A percentile compares a stretch with the other conserved stretches of the same genome.
These are phyloP conservation scores for Iselma pallidipennis DNA, from an alignment of 2,888 invertebrate genomes.

Conservation along the genomic window DNA sequence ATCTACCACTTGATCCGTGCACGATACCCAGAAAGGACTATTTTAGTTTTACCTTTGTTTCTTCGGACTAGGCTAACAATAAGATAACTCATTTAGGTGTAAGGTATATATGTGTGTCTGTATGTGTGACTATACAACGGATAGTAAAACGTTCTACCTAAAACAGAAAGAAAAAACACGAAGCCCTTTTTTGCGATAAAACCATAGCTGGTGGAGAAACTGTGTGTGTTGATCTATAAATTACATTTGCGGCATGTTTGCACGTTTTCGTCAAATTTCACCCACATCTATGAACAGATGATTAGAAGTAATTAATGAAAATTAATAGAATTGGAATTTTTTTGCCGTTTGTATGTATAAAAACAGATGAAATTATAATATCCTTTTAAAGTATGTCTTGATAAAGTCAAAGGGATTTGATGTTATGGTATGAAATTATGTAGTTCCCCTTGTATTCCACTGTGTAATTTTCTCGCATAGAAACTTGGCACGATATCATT, in stretches of 20 bases:
- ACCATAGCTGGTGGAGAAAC: neutral
- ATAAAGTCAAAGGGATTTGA: too few species aligned
- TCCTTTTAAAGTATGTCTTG: too few species aligned
- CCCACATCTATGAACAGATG: neutral
- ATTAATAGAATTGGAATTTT: too few species aligned
- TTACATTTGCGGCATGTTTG: neutral
- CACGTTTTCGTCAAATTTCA: neutral
- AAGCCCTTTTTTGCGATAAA: neutral
- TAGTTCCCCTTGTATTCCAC: too few species aligned
- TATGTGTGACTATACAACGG: too few species aligned
- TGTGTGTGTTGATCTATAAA: neutral
- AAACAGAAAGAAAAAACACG: too few species aligned
- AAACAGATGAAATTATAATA: too few species aligned
- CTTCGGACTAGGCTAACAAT: neutral
- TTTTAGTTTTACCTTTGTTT: slow-evolving; percentile 27
- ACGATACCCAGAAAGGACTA: slow-evolving; percentile 14
- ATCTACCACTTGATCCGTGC: slow-evolving; percentile 14
- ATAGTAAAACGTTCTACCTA: neutral
- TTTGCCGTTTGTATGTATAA: too few species aligned
- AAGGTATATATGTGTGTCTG: neutral
- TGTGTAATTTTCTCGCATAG: too few species aligned
- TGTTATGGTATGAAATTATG: too few species aligned
- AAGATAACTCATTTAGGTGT: slow-evolving; percentile 23
- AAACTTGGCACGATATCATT: too few species aligned
- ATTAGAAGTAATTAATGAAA: neutral